These are phyloP conservation scores for Enteromius argenteus DNA, from an alignment of 2,797 vertebrate genomes.

Conservation along the genomic window DNA sequence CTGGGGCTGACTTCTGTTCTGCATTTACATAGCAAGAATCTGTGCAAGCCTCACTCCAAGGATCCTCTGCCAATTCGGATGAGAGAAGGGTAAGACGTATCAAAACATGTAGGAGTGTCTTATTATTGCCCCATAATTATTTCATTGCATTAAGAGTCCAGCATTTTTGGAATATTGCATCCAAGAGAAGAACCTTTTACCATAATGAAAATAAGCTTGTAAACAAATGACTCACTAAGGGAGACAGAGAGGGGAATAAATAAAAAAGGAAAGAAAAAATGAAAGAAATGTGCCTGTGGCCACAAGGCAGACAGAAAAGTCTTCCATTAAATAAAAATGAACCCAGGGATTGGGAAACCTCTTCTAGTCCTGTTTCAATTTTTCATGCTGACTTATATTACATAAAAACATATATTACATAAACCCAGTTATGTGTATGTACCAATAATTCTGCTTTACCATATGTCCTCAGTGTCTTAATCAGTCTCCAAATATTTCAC, in stretches of 20 bases:
- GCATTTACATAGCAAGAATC: conserved; percentile 47
- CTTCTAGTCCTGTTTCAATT: conserved; percentile 15
- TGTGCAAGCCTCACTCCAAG: conserved; percentile 3
- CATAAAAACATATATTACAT: conserved; percentile 35
- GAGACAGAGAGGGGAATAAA: conserved; percentile 3
- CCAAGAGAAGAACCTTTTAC: conserved; percentile 1
- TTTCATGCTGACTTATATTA: conserved; percentile 1
- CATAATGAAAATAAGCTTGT: conserved; percentile 46
- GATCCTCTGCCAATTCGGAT: not conserved
- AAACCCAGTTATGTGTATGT: conserved; percentile 15
- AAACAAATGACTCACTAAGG: conserved; percentile 52
- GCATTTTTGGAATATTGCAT: conserved; percentile 1
- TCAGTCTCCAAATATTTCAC: conserved; percentile 9
- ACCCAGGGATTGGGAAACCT: conserved; percentile 24
- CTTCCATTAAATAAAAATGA: conserved; percentile 16
- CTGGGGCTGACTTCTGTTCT: conserved; percentile 48
- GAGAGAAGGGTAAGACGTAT: not conserved
- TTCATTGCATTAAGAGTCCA: not conserved
- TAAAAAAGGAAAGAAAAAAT: not conserved
- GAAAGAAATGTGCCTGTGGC: conserved; percentile 14
- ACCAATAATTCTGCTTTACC: not conserved
- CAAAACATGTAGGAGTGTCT: not conserved
- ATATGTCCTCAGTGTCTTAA: not conserved
- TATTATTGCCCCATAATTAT: not conserved
- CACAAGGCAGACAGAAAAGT: conserved; percentile 20